Conservation (phyloP, 2,797 vertebrate species). For the Calcarius lapponicus region DNA sequence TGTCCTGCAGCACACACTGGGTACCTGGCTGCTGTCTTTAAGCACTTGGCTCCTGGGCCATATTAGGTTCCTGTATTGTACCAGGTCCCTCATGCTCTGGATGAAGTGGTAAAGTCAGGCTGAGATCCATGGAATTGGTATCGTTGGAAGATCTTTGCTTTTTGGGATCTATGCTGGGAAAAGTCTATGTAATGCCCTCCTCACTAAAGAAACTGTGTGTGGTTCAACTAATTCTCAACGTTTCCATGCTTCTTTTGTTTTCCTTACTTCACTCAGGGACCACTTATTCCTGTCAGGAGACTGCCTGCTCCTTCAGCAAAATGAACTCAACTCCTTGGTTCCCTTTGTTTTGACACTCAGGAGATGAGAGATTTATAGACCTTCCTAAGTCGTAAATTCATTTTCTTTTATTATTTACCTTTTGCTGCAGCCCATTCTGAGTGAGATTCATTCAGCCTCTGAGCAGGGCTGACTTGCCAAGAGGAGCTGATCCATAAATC, state of each 20-base stretch:
- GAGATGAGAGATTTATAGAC: slow-evolving; percentile 60
- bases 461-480: slow-evolving; percentile 61
- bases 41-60: background rate
- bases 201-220: background rate
- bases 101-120: background rate
- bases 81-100: background rate
- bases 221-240: accelerated
- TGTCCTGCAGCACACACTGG: background rate
- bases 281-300: background rate
- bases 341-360: slow-evolving; percentile 36
- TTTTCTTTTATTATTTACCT: slow-evolving; percentile 64
- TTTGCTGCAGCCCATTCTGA: slow-evolving; percentile 25
- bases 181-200: background rate
- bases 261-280: background rate
- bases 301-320: background rate
- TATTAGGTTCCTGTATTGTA: background rate
- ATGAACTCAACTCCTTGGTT: background rate
- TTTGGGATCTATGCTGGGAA: background rate
- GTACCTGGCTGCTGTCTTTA: background rate
- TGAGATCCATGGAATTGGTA: background rate
- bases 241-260: background rate
- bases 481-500: slow-evolving; percentile 68
- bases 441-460: slow-evolving; percentile 60
- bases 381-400: slow-evolving; percentile 46
- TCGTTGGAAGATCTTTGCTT: background rate